Percentiles rank a stretch among this genome's conserved stretches.
Evolutionary conservation across 1,140 invertebrate genomes (phyloP).

Genomic region (Drosophila ercepeae): DNA sequence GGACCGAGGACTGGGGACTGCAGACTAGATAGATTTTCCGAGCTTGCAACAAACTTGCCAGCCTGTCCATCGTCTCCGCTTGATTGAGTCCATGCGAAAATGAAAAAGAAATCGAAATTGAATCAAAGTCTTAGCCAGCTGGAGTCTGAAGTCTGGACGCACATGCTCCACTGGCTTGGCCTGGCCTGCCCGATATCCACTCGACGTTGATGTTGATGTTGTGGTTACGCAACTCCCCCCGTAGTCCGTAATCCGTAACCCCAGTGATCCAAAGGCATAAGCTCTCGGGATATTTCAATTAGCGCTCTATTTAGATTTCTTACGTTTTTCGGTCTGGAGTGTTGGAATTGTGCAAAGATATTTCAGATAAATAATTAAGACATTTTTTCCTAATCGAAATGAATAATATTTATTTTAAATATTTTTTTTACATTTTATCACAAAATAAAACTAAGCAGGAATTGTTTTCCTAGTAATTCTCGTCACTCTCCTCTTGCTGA

Average conservation of each 20-base stretch:
- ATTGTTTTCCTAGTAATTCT: conserved; percentile 49
- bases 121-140: conserved; percentile 22
- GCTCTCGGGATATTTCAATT: conserved; percentile 65
- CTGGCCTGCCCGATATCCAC: conserved; percentile 28
- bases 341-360: conserved; percentile 37
- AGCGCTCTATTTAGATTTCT: conserved; percentile 55
- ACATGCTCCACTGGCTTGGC: conserved; percentile 54
- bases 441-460: conserved; percentile 13
- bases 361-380: background rate
- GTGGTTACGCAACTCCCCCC: conserved; percentile 43
- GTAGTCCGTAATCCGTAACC: conserved; percentile 14
- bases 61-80: conserved; percentile 37
- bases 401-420: background rate
- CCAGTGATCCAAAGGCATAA: conserved; percentile 13
- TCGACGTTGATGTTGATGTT: conserved; percentile 42
- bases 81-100: conserved; percentile 78
- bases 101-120: conserved; percentile 34
- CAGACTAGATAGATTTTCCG: conserved; percentile 32
- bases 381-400: background rate
- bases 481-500: conserved; percentile 57
- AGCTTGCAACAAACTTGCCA: conserved; percentile 61
- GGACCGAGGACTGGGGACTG: conserved; percentile 10
- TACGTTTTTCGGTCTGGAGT: conserved; percentile 5
- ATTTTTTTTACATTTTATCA: conserved; percentile 49
- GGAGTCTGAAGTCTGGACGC: conserved; percentile 28